A percentile compares a stretch with the other conserved stretches of the same genome.
phyloP scores from a whole-genome alignment of 2,888 invertebrate genomes.

The Acronicta alni region DNA sequence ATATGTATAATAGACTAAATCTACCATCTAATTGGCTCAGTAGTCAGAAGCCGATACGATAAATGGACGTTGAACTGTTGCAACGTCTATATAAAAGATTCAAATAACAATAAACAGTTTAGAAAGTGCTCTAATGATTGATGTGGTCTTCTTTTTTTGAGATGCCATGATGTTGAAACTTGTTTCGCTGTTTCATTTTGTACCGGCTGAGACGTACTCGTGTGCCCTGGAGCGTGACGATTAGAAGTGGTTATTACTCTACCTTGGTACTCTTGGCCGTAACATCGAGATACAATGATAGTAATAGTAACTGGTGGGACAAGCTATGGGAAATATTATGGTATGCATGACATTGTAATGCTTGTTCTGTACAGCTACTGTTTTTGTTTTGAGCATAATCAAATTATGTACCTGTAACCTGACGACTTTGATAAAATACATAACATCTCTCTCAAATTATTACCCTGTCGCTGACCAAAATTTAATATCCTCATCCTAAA shows the following conservation, averaged over 20 bases:
- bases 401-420: conserved; percentile 4
- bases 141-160: conserved; percentile 74
- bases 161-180: conserved; percentile 77
- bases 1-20: conserved; percentile 32
- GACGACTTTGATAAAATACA: conserved; percentile 10
- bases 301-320: conserved; percentile 30
- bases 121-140: conserved; percentile 83
- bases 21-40: conserved; percentile 31
- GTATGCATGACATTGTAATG: conserved; percentile 7
- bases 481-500: conserved; percentile 15
- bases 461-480: conserved; percentile 2
- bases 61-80: conserved; percentile 51
- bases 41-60: conserved; percentile 24
- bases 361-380: neutral
- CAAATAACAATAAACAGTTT: conserved; percentile 74
- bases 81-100: conserved; percentile 52
- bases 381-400: neutral
- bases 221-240: conserved; percentile 65
- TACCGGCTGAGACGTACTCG: conserved; percentile 43
- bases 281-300: conserved; percentile 35
- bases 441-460: conserved; percentile 15
- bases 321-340: conserved; percentile 22
- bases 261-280: conserved; percentile 39
- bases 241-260: conserved; percentile 59
- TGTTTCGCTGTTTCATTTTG: conserved; percentile 65